Base-by-base conservation (phyloP, 2,113 vertebrate species). In the Gallinago media region DNA sequence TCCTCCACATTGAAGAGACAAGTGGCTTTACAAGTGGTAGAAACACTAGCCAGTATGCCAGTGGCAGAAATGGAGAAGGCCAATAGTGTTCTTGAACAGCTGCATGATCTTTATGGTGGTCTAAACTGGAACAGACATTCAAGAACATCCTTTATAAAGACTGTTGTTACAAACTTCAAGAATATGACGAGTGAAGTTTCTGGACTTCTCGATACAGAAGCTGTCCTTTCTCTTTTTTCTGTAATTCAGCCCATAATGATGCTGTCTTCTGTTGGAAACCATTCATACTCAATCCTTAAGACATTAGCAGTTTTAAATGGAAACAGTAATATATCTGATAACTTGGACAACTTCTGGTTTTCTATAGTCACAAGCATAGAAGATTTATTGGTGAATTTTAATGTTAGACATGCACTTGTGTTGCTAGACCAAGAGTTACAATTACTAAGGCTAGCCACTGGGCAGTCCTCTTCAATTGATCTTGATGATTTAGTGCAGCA, bases 291-390 rank as follows among this genome's bases (percentile, higher is more conserved):
- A 27, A 25, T 59, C 56, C 76, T 97, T 44, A 84, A 52, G 55
- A 32, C n/a, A 23, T 31, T 97, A 66, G 78, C 90, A 61, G 14
- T 25, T 82, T 94, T 97, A 92, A 81, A 77, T 87, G 70, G 46
- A 52, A 91, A 50, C 25, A 74, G 3, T 26, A 88, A 25, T 81
- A 4, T 44, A 14, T 63, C 49, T 54, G 44, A 90, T 25, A 83
- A 68, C n/a, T 73, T 96, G 17, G 95, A 95, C 47, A 82, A 80
- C 34, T 79, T 89, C 26, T 96, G 85, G 94, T 55, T 94, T 72
- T 83, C 91, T 72, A 36, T 89, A 52, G 26, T 88, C 23, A 89
- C 76, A 85, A 87, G 23, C 8, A 8, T 77, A 68, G 63, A 88
- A 80, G 66, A 96, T 38, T 56, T 94, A 63, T 66, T n/a, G 9